Evolutionary conservation across 2,113 vertebrate species (phyloP).

Genomic region (Connochaetes taurinus): DNA sequence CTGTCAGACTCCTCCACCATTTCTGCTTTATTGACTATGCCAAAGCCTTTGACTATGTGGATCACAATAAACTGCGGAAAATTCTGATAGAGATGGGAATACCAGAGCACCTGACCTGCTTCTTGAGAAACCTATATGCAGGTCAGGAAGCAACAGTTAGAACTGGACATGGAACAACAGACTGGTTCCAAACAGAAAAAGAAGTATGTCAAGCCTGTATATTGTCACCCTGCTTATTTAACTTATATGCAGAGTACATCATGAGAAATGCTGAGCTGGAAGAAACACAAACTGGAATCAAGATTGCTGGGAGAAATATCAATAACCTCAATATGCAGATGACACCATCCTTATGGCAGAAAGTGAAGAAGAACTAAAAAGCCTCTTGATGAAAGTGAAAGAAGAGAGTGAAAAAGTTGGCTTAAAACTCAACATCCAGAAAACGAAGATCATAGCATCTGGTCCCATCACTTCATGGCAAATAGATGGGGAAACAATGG

Average conservation of each 20-base stretch:
- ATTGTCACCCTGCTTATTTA: not conserved
- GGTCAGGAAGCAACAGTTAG: not conserved
- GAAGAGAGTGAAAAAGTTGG: not conserved
- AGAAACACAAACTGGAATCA: not conserved
- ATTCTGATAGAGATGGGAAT: not conserved
- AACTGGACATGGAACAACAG: not conserved
- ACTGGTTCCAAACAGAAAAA: not conserved
- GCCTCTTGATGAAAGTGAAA: not conserved
- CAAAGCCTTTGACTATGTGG: not conserved
- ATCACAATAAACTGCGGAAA: not conserved
- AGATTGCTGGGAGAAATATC: not conserved
- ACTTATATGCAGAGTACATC: not conserved
- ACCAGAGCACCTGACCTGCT: fast-evolving
- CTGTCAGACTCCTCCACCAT: not conserved
- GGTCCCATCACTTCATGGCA: not conserved
- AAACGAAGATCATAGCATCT: not conserved
- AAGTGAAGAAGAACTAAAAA: not conserved
- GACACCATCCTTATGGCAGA: not conserved
- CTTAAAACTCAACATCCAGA: not conserved
- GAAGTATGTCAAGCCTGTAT: fast-evolving
- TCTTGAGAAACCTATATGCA: not conserved
- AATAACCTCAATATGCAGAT: not conserved
- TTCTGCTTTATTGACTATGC: not conserved
- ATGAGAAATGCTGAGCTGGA: not conserved
- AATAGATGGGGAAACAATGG: not conserved